Evolutionary conservation across 1,140 invertebrate genomes (phyloP), one percentile per base, ranked within the genome.

Genomic region (Zaprionus ornatus): DNA sequence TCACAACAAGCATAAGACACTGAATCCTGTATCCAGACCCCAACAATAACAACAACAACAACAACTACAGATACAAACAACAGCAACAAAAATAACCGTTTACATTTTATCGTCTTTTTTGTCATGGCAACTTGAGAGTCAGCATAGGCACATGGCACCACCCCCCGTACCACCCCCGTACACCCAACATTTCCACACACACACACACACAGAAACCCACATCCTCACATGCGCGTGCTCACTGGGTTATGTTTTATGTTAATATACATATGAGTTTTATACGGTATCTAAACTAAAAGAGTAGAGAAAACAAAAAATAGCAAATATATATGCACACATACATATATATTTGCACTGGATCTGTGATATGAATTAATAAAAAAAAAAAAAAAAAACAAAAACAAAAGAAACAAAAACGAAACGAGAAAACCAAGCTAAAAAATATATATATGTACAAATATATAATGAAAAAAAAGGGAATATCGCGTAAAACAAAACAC

Each of bases 351-450:
- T 84, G 87, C 86, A 91, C 91, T 92, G 91, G 87, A 92, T 92
- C 91, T 92, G 91, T 92, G 91, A 92, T 92, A 92, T 92, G 91
- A 92, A 92, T 90, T 91, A 60, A 92, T 83, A 77, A 82, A 75
- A 74, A 68, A 78, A 73, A 67, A 85, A 71, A 80, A 64, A 70
- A 48, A 74, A 57, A 81, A 68, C 21, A 9, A 61, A 91, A 88
- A 77, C 77, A 75, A 71, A 70, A 77, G 74, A 66, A 84, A 84
- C 66, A 79, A 70, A 73, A 54, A 76, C 37, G 12, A 57, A 45
- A 48, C 7, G 19, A 23, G 45, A 59, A 81, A 69, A 35, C 50
- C 64, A 45, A 67, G 40, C 37, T 74, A 56, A 67, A 61, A 71
- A 9, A 29, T 29, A 66, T 65, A 77, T 73, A 75, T 69, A 82